Evolutionary conservation across 2,888 invertebrate species (phyloP), one percentile per base, ranked within the genome.

Genomic region (Holacanthella duospinosa): DNA sequence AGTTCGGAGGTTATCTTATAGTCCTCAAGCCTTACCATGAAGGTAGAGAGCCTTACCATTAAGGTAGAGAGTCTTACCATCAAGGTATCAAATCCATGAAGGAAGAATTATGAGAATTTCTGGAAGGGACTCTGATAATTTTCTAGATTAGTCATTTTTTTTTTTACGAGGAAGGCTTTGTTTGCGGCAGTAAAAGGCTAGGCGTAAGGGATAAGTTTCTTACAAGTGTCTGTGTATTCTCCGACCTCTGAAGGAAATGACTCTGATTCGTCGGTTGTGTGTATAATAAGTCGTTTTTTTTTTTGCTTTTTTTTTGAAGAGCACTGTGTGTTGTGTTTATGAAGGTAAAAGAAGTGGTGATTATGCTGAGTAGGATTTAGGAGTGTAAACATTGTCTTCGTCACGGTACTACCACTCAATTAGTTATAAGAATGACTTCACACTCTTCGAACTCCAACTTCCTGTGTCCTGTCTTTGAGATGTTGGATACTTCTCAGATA

Each of bases 301-400:
- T n/a, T n/a, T n/a, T n/a, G n/a, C n/a, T n/a, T n/a, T n/a, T n/a
- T n/a, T n/a, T n/a, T n/a, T n/a, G n/a, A n/a, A n/a, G n/a, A n/a
- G n/a, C n/a, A n/a, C n/a, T n/a, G 36, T 36, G 36, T 36, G 36
- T 16, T 48, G 48, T 48, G 12, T 21, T 48, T 48, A 9, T 21
- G 12, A 21, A 48, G n/a, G 19, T 21, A 4, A 4, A 48, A 48
- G 6, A 21, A 48, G 48, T 48, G 48, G 16, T 48, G 48, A 48
- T 48, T 48, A 48, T 48, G 48, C 48, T 48, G 21, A 21, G 48
- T 48, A 21, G 48, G 48, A 48, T 48, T 48, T 48, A 48, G 48
- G 21, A 48, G 48, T 48, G 48, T 48, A 48, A 48, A 48, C 48
- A 48, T 48, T 48, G 48, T 48, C 48, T 48, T 48, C 48, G 48